These are phyloP conservation scores for Axinella damicornis DNA, from an alignment of 37 sponge, comb jelly and placozoan species.

Conservation along the genomic window DNA sequence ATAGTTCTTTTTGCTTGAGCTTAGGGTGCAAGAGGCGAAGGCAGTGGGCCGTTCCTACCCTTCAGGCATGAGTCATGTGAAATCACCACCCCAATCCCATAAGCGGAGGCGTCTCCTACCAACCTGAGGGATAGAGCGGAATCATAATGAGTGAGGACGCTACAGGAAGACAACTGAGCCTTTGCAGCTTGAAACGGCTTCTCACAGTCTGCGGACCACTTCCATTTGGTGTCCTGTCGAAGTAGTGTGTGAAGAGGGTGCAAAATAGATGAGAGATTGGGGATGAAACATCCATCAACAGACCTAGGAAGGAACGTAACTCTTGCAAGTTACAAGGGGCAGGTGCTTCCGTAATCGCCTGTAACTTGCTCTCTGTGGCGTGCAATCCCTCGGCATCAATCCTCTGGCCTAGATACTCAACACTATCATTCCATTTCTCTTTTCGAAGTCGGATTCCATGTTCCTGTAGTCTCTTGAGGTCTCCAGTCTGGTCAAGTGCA, in stretches of 20 bases:
- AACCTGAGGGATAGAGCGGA: too few species aligned
- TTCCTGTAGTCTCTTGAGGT: constrained; percentile 8
- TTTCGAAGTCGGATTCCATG: constrained; percentile 38
- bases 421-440: constrained; percentile 7
- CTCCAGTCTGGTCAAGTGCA: neutral
- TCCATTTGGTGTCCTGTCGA: neutral
- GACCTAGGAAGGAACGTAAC: constrained; percentile 49
- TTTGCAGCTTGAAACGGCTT: constrained; percentile 28
- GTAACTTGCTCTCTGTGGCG: constrained; percentile 21
- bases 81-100: too few species aligned
- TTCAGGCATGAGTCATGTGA: too few species aligned
- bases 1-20: too few species aligned
- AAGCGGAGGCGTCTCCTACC: too few species aligned
- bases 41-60: constrained; percentile 58
- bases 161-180: constrained; percentile 3
- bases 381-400: constrained; percentile 41
- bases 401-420: constrained; percentile 42
- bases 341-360: constrained; percentile 38
- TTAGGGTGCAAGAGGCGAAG: too few species aligned
- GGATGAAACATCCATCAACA: constrained; percentile 43
- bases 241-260: constrained; percentile 41
- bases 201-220: constrained; percentile 24
- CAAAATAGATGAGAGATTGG: constrained; percentile 27
- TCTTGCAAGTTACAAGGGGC: constrained; percentile 24
- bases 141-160: constrained; percentile 38